phyloP scores from a whole-genome alignment of 2,797 vertebrate species.

The Austrolebias charrua region DNA sequence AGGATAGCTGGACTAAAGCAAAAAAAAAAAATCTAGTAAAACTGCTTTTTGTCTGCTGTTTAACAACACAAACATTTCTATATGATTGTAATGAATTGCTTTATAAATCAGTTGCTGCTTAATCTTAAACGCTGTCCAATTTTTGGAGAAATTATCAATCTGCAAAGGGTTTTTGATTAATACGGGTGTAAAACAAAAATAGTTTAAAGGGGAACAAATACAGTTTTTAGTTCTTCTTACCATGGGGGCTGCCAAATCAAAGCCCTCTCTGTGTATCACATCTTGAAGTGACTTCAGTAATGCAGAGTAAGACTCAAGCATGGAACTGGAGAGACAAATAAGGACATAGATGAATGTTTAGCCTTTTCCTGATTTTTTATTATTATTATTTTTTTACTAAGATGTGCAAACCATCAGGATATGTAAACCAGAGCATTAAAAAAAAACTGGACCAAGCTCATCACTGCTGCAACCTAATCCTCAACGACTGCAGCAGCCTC shows the following conservation, averaged over 20 bases:
- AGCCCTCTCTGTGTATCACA: constrained; percentile 86
- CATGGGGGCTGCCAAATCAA: constrained; percentile 86
- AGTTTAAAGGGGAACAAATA: constrained; percentile 13
- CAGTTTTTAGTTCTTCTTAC: constrained; percentile 72
- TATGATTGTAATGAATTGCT: neutral
- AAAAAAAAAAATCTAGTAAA: too few species aligned
- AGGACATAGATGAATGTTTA: too few species aligned
- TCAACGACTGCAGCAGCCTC: constrained; percentile 65
- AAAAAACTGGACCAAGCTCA: constrained; percentile 55
- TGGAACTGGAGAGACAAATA: constrained; percentile 73
- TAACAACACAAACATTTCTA: neutral
- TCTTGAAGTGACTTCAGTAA: constrained; percentile 89
- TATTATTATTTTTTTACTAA: too few species aligned
- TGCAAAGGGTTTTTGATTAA: neutral
- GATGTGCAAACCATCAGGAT: constrained; percentile 34
- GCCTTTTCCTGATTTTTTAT: too few species aligned
- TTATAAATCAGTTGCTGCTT: neutral
- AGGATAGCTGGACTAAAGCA: too few species aligned
- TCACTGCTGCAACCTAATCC: constrained; percentile 58
- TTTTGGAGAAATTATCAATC: neutral
- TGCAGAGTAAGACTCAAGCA: constrained; percentile 80
- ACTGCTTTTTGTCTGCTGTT: neutral
- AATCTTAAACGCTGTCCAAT: too few species aligned
- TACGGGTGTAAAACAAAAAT: neutral
- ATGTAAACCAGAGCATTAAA: constrained; percentile 42